A percentile compares a stretch with the other conserved stretches of the same genome.
Conservation (phyloP, 92 coral and sea anemone species). For the Plumapathes pennacea region DNA sequence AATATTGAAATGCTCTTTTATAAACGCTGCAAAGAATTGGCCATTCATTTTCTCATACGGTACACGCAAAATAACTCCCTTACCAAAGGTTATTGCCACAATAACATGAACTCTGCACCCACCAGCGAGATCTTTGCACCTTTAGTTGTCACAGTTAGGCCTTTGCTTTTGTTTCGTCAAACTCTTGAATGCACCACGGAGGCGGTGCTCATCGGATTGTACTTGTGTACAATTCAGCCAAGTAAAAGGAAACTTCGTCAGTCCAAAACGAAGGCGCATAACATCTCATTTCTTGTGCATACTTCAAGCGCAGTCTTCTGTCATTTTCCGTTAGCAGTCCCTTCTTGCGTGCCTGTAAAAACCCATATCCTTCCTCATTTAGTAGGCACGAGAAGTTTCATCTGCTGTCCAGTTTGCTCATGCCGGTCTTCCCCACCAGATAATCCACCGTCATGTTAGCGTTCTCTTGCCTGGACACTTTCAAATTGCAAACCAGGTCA, state of each 20-base stretch:
- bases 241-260: conserved; percentile 30
- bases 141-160: conserved; percentile 35
- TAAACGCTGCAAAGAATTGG: conserved; percentile 29
- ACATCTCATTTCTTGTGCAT: too few species aligned
- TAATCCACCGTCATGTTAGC: too few species aligned
- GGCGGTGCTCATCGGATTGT: conserved; percentile 25
- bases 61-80: conserved; percentile 35
- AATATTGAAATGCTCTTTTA: conserved; percentile 32
- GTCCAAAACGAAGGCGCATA: conserved; percentile 25
- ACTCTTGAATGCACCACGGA: conserved; percentile 25
- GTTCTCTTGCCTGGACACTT: too few species aligned
- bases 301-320: too few species aligned
- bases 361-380: too few species aligned
- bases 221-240: conserved; percentile 45
- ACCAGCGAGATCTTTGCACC: conserved; percentile 51
- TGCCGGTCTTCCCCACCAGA: too few species aligned
- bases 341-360: too few species aligned
- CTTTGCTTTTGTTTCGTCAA: conserved; percentile 34
- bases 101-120: conserved; percentile 38
- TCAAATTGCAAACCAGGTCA: too few species aligned
- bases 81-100: conserved; percentile 42
- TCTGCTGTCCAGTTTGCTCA: too few species aligned
- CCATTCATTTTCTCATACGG: conserved; percentile 52
- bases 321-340: too few species aligned
- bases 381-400: too few species aligned